Evolutionary conservation across 2,888 invertebrate species (phyloP).

Genomic region (Dolichomitus sp.): DNA sequence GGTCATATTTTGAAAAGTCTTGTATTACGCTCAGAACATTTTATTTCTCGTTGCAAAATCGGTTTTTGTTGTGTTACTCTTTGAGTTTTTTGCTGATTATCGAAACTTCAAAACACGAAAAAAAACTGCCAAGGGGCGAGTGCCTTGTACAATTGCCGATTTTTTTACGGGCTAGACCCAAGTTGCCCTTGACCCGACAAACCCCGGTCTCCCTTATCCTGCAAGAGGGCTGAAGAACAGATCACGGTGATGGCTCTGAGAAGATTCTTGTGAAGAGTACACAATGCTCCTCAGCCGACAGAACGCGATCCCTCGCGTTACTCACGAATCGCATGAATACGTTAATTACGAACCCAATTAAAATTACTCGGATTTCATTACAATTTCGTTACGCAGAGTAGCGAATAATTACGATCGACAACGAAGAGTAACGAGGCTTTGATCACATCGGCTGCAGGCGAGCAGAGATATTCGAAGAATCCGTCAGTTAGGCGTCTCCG

Average conservation of each 20-base stretch:
- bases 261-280: constrained; percentile 10
- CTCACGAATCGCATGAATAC: constrained; percentile 57
- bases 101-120: too few relatives aligned
- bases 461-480: constrained; percentile 55
- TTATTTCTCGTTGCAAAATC: too few relatives aligned
- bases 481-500: constrained; percentile 57
- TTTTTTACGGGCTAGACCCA: too few relatives aligned
- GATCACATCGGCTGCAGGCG: background rate
- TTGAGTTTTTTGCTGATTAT: too few relatives aligned
- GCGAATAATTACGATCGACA: constrained; percentile 52
- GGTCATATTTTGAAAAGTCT: too few relatives aligned
- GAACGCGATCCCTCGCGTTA: constrained; percentile 17
- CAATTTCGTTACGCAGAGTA: constrained; percentile 33
- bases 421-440: constrained; percentile 16
- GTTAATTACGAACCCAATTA: constrained; percentile 54
- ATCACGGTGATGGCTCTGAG: constrained; percentile 24
- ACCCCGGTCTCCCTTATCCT: too few relatives aligned
- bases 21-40: too few relatives aligned
- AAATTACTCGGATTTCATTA: constrained; percentile 46
- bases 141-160: too few relatives aligned
- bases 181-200: too few relatives aligned
- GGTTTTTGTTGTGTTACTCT: too few relatives aligned
- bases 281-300: constrained; percentile 3
- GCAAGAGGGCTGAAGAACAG: constrained; percentile 27
- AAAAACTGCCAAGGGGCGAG: too few relatives aligned